These are phyloP conservation scores for Acipenser oxyrinchus DNA, from an alignment of 2,797 vertebrate species.

Conservation along the genomic window DNA sequence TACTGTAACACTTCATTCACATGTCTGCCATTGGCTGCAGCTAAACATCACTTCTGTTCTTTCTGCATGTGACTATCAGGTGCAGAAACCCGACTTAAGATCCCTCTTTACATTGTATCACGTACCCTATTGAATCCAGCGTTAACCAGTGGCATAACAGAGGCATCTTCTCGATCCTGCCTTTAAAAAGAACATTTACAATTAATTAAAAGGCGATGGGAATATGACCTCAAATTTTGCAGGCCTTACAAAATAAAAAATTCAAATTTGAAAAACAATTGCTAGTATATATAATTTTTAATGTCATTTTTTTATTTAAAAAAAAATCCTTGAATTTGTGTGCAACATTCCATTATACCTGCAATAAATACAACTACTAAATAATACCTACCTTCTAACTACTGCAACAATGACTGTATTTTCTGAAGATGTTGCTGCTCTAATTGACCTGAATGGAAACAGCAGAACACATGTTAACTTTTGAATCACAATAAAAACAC, in stretches of 20 bases:
- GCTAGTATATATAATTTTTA: constrained; percentile 16
- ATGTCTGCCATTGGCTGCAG: neutral
- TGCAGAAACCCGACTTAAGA: neutral
- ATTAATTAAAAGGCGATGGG: constrained; percentile 4
- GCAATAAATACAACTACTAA: neutral
- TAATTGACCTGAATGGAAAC: constrained; percentile 75
- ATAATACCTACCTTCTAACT: constrained; percentile 75
- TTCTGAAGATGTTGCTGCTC: constrained; percentile 82
- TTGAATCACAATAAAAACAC: too few relatives aligned
- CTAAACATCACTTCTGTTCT: neutral
- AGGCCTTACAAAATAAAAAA: too few relatives aligned
- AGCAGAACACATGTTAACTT: too few relatives aligned
- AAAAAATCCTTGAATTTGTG: too few relatives aligned
- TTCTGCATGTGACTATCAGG: neutral
- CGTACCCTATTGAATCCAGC: constrained; percentile 95
- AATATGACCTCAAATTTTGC: too few relatives aligned
- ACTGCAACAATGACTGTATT: constrained; percentile 94
- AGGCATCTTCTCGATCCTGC: constrained; percentile 86
- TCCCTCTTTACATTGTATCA: neutral
- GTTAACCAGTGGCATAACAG: constrained; percentile 83
- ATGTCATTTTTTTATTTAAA: neutral
- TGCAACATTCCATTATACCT: too few relatives aligned
- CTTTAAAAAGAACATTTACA: constrained; percentile 51
- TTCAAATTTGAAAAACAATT: constrained; percentile 24
- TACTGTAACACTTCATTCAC: neutral